Conservation (phyloP, 2,797 vertebrate genomes). For the Rhinatrema bivittatum region DNA sequence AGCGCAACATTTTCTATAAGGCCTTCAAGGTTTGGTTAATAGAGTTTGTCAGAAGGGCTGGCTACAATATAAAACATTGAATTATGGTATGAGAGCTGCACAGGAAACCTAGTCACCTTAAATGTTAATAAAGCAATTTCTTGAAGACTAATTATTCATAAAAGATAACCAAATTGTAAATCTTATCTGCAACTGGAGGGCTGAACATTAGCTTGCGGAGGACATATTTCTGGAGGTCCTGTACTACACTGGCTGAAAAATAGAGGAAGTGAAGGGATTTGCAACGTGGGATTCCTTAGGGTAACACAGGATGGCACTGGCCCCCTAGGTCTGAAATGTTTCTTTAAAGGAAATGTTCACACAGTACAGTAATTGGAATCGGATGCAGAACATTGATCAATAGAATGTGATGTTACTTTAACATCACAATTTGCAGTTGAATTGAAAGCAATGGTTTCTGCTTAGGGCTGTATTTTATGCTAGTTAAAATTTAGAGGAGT, state of each 20-base stretch:
- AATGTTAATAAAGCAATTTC: conserved; percentile 46
- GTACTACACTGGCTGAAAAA: conserved; percentile 24
- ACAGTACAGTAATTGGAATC: too few species aligned
- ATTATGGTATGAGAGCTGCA: conserved; percentile 30
- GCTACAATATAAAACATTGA: conserved; percentile 31
- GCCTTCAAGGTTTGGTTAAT: conserved; percentile 35
- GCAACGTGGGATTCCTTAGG: conserved; percentile 25
- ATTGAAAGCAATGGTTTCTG: too few species aligned
- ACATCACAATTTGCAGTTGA: too few species aligned
- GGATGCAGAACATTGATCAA: too few species aligned
- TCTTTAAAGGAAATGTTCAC: too few species aligned
- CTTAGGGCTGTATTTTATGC: too few species aligned
- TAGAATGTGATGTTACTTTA: too few species aligned
- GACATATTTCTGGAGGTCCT: conserved; percentile 22
- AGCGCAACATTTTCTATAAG: conserved; percentile 30
- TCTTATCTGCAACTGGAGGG: conserved; percentile 23
- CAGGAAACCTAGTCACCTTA: conserved; percentile 17
- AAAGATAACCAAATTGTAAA: conserved; percentile 47
- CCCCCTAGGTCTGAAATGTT: too few species aligned
- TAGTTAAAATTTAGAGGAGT: too few species aligned
- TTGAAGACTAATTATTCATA: conserved; percentile 41
- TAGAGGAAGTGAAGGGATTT: conserved; percentile 18
- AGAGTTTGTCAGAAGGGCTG: conserved; percentile 30
- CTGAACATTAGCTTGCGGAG: conserved; percentile 13
- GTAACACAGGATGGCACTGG: conserved; percentile 38